Conservation (phyloP, 2,797 vertebrate species). For the Rhyacichthys aspro region DNA sequence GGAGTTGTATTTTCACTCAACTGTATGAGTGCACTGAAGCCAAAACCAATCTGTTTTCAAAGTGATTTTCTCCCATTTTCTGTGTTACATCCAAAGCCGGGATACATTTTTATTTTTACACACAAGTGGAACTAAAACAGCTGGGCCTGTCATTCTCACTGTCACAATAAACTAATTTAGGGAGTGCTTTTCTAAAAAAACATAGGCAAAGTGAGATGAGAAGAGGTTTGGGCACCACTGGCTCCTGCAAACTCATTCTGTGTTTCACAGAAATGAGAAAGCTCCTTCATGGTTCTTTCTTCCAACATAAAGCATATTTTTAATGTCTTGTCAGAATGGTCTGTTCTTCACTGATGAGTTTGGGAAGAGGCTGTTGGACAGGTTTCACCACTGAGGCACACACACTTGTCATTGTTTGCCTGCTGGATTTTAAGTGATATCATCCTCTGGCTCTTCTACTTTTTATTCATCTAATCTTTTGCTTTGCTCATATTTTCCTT, state of each 20-base stretch:
- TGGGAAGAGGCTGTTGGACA: neutral
- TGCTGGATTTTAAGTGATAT: no score
- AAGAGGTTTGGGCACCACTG: conserved; percentile 7
- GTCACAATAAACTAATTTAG: conserved; percentile 31
- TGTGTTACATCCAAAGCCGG: conserved; percentile 36
- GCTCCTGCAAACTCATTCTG: neutral
- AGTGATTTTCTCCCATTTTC: conserved; percentile 56
- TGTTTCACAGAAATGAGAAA: conserved; percentile 1
- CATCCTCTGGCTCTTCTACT: no score
- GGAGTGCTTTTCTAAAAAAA: conserved; percentile 5
- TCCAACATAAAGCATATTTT: conserved; percentile 6
- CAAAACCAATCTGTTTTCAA: conserved; percentile 53
- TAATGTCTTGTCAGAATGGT: conserved; percentile 2
- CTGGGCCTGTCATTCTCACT: conserved; percentile 15
- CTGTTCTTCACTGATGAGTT: conserved; percentile 1
- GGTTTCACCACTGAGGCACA: neutral
- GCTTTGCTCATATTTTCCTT: no score
- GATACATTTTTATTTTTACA: conserved; percentile 47
- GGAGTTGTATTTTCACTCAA: conserved; percentile 16
- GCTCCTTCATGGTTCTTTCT: conserved; percentile 23
- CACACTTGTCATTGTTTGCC: neutral
- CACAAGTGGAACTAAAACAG: conserved; percentile 36
- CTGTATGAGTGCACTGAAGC: conserved; percentile 13
- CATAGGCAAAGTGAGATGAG: conserved; percentile 17
- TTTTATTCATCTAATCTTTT: no score